phyloP scores from a whole-genome alignment of 2,797 vertebrate species.

The Bufotes viridis region DNA sequence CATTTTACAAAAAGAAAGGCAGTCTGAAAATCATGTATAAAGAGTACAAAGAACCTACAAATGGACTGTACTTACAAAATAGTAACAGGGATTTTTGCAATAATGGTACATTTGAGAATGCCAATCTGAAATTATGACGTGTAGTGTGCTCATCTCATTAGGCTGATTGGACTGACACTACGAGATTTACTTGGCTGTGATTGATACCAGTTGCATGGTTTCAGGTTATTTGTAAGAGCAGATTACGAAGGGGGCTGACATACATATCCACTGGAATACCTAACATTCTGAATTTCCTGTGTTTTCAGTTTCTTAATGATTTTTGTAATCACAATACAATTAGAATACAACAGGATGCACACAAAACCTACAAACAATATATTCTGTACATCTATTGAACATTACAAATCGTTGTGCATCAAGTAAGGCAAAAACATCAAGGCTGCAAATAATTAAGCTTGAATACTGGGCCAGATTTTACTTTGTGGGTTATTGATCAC shows the following conservation, averaged over 20 bases:
- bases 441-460: constrained; percentile 82
- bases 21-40: constrained; percentile 99
- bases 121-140: constrained; percentile 59
- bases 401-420: constrained; percentile 88
- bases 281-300: constrained; percentile 26
- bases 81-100: constrained; percentile 77
- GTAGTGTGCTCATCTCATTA: neutral
- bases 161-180: neutral
- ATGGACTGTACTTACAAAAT: constrained; percentile 98
- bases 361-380: constrained; percentile 75
- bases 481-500: constrained; percentile 7
- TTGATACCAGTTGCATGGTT: constrained; percentile 20
- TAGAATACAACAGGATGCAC: constrained; percentile 74
- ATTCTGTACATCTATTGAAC: constrained; percentile 81
- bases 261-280: constrained; percentile 15
- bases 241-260: constrained; percentile 1
- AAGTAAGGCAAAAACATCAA: constrained; percentile 94
- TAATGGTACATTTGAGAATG: constrained; percentile 55
- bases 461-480: constrained; percentile 71
- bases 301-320: constrained; percentile 14
- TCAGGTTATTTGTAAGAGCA: neutral
- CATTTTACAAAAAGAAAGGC: constrained; percentile 94
- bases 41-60: constrained; percentile 99
- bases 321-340: constrained; percentile 65
- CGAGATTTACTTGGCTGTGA: constrained; percentile 53